Evolutionary conservation across 2,113 vertebrate genomes (phyloP).

Genomic region (Laticauda colubrina): DNA sequence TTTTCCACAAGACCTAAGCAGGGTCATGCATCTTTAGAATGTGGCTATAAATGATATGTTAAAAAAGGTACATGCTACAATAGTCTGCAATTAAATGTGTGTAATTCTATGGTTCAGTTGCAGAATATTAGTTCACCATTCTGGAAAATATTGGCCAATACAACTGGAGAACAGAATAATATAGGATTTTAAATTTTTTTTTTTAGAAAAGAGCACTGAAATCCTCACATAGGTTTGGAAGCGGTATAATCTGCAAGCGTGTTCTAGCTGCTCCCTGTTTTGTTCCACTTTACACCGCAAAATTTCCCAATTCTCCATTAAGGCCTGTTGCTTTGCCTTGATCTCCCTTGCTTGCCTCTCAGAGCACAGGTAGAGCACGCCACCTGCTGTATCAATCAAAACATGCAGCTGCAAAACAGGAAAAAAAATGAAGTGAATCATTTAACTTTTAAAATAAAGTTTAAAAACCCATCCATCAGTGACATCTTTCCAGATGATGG

Average conservation of each 20-base stretch:
- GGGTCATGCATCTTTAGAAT: neutral
- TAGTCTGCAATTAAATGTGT: neutral
- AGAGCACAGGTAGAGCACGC: conserved; percentile 60
- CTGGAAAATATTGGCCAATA: neutral
- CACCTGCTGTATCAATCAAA: conserved; percentile 69
- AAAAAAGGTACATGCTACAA: neutral
- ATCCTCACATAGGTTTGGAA: conserved; percentile 78
- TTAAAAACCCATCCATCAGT: neutral
- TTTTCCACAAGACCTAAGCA: neutral
- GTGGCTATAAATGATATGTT: neutral
- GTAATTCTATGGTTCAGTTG: neutral
- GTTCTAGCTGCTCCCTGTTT: conserved; percentile 72
- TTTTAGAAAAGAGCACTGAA: neutral
- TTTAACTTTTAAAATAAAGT: neutral
- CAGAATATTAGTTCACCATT: neutral
- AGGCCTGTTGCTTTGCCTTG: conserved; percentile 73
- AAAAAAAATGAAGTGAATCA: rapidly evolving
- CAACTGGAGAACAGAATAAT: neutral
- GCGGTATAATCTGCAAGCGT: conserved; percentile 62
- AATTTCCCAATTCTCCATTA: conserved; percentile 78
- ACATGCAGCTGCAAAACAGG: conserved; percentile 77
- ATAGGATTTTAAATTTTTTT: neutral
- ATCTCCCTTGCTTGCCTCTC: conserved; percentile 63
- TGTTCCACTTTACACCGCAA: conserved; percentile 68
- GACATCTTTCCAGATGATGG: neutral